Evolutionary conservation across 2,113 vertebrate species (phyloP).

Genomic region (Isichthys henryi): DNA sequence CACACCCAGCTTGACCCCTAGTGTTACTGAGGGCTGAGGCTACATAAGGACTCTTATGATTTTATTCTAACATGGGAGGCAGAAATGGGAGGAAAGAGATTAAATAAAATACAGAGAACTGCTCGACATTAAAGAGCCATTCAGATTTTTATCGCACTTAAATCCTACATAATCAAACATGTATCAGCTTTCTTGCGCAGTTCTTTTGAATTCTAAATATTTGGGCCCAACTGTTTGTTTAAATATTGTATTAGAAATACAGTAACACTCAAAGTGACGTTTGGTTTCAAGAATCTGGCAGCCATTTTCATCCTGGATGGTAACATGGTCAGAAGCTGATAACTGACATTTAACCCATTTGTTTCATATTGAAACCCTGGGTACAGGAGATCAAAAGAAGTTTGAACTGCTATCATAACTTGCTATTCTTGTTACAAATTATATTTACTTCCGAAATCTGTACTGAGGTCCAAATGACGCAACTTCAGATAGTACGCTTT

Average conservation of each 20-base stretch:
- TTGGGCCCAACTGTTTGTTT: not conserved
- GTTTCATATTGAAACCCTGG: not conserved
- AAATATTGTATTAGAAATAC: not conserved
- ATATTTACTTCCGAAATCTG: not conserved
- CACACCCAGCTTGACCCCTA: not conserved
- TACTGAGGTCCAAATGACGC: not conserved
- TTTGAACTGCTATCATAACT: not conserved
- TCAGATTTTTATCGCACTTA: not conserved
- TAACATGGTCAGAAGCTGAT: not conserved
- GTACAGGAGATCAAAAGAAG: not conserved
- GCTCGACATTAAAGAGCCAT: not conserved
- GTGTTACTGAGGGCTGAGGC: not conserved
- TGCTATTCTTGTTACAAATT: not conserved
- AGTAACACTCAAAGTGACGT: not conserved
- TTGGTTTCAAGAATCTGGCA: not conserved
- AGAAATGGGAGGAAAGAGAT: not conserved
- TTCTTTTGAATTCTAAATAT: not conserved
- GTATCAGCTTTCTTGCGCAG: not conserved
- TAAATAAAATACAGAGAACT: not conserved
- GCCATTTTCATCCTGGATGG: not conserved
- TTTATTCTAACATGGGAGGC: not conserved
- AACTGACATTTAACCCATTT: not conserved
- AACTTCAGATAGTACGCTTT: not conserved
- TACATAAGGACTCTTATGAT: not conserved
- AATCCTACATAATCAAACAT: not conserved